Conservation (phyloP, 2,797 vertebrate species). For the Cossypha polioptera region DNA sequence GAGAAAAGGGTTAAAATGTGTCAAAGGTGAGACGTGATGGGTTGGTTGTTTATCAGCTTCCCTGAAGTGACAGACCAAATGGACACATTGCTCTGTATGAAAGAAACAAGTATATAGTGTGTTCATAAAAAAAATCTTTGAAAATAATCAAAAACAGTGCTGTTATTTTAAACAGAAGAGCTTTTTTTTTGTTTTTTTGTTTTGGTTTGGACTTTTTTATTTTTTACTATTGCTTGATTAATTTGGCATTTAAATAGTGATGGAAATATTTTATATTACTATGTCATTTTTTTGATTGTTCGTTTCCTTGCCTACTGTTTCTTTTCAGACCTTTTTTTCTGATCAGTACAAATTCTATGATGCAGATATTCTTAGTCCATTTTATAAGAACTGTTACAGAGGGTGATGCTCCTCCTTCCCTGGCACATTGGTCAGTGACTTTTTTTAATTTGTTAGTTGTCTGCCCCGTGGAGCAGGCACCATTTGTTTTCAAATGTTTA, state of each 20-base stretch:
- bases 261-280: conserved; percentile 80
- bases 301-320: conserved; percentile 77
- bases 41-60: conserved; percentile 65
- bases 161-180: conserved; percentile 82
- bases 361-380: conserved; percentile 73
- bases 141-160: conserved; percentile 75
- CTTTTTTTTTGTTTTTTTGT: not conserved
- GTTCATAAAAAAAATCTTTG: conserved; percentile 76
- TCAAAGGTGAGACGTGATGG: conserved; percentile 63
- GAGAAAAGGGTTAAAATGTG: conserved; percentile 70
- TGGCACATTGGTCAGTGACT: conserved; percentile 78
- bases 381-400: conserved; percentile 77
- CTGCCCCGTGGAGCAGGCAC: conserved; percentile 89
- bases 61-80: conserved; percentile 85
- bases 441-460: conserved; percentile 70
- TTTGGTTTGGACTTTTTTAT: conserved; percentile 2
- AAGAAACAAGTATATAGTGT: conserved; percentile 76
- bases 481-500: conserved; percentile 76
- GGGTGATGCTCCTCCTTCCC: conserved; percentile 77
- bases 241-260: conserved; percentile 81
- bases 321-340: conserved; percentile 65
- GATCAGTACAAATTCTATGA: conserved; percentile 65
- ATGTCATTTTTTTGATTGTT: conserved; percentile 75
- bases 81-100: conserved; percentile 82
- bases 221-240: conserved; percentile 80